Evolutionary conservation across 2,888 invertebrate genomes (phyloP), one percentile per base, ranked within the genome.

Genomic region (Neria commutata): DNA sequence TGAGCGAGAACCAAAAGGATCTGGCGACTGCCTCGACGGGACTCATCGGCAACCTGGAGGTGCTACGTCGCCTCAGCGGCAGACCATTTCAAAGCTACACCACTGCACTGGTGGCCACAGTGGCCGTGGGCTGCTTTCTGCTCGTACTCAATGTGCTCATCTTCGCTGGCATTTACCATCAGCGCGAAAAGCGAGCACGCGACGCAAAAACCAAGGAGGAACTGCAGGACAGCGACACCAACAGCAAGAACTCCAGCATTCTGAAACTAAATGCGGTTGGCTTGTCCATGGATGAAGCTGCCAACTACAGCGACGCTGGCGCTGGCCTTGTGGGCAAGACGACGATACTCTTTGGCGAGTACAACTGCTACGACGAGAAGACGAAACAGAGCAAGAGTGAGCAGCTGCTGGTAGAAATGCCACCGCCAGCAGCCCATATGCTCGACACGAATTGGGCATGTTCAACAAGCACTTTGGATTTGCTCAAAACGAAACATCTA

Each of bases 81-180:
- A 91, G 89, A 60, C 92, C 93, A 73, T 92, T 92, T 74, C 93
- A 93, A 77, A 93, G 91, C 60, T 94, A 94, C 79, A 92, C 94
- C 5, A 93, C 94, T 0, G 94, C 94, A 0, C 83, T 95, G 17
- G 91, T 93, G 6, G 92, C 94, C 25, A 94, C 94, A 1, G 92
- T 94, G 63, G 92, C 91, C 1, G 92, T 93, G 8, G 93, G 92
- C 1, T 92, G 92, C 72, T 92, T 93, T 67, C 85, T 94, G 6
- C 83, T 94, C 8, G 84, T 93, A 25, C 84, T 94, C 24, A 94
- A 94, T 75, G 89, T 93, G 11, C 84, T 93, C 23, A 94, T 95
- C 68, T 94, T 94, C 73, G 93, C 93, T 46, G 94, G 94, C 1
- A 93, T 93, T 62, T 94, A 92, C 75, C 92, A 92, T 73, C 92